Base-by-base conservation (phyloP, 2,888 invertebrate species). In the Heliothis peltigera region DNA sequence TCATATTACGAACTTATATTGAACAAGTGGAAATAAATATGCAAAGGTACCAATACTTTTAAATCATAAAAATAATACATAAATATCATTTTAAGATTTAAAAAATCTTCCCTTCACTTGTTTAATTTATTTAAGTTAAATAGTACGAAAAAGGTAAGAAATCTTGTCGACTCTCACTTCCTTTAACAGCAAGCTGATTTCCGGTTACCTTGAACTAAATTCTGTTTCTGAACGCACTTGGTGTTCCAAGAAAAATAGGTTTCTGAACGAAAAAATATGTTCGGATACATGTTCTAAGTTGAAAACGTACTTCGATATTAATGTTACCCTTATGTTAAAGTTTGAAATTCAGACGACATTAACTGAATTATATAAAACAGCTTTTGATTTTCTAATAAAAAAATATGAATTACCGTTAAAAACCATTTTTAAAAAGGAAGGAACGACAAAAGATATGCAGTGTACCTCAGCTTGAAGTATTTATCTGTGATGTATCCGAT, bases 401-500 rank as follows among this genome's bases (percentile, higher is more conserved):
- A 15, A 35, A 35, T 15, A 35, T 15, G 4, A n/a, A n/a, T n/a
- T 39, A n/a, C n/a, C n/a, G 39, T 0, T 15, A 10, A n/a, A n/a
- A 39, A 39, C 5, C 1, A 39, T 39, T n/a, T 10, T 32, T 12
- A 10, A 39, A 4, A 39, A 4, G n/a, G 5, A 15, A 39, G 4
- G 5, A 39, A 39, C 5, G 15, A 39, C 15, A 39, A n/a, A n/a
- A n/a, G 5, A n/a, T n/a, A n/a, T n/a, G n/a, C n/a, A n/a, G n/a
- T n/a, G n/a, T n/a, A n/a, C n/a, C n/a, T n/a, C n/a, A n/a, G n/a
- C n/a, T n/a, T n/a, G n/a, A n/a, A n/a, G n/a, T n/a, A n/a, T n/a
- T n/a, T n/a, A n/a, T n/a, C n/a, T n/a, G n/a, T n/a, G n/a, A n/a
- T 25, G 42, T 47, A 64, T 71, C 59, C 47, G 63, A 64, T 42